phyloP scores from a whole-genome alignment of 2,797 vertebrate genomes.

The Sebastes kiyomatsui region DNA sequence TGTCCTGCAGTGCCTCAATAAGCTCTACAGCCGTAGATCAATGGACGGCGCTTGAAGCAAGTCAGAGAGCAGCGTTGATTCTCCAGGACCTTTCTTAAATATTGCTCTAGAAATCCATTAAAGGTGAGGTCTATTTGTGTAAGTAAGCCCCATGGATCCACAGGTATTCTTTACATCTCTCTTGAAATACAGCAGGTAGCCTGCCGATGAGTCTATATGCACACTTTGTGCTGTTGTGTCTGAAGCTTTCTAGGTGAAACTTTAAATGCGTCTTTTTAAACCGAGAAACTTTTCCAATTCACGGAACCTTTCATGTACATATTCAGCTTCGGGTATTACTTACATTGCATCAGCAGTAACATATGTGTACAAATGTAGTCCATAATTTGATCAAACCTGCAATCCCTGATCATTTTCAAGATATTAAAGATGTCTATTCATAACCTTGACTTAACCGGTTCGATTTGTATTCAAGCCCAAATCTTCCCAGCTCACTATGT shows the following conservation, averaged over 20 bases:
- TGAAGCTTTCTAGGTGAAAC: not conserved
- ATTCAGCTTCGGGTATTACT: accelerated
- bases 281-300: not conserved
- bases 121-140: not conserved
- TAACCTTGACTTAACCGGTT: no score
- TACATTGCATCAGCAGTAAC: no score
- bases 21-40: constrained; percentile 8
- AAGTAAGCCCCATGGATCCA: not conserved
- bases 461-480: no score
- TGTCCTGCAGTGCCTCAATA: not conserved
- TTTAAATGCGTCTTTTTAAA: not conserved
- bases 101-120: not conserved
- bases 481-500: no score
- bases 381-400: no score
- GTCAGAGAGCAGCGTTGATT: not conserved
- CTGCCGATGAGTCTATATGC: not conserved
- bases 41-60: not conserved
- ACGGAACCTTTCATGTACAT: not conserved
- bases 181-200: not conserved
- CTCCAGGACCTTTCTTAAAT: not conserved
- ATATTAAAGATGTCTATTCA: no score
- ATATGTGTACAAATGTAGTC: no score
- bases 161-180: not conserved
- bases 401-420: no score
- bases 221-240: not conserved